Percentiles rank a stretch among this genome's conserved stretches.
Conservation (phyloP, 1,140 invertebrate genomes). For the Apis dorsata region DNA sequence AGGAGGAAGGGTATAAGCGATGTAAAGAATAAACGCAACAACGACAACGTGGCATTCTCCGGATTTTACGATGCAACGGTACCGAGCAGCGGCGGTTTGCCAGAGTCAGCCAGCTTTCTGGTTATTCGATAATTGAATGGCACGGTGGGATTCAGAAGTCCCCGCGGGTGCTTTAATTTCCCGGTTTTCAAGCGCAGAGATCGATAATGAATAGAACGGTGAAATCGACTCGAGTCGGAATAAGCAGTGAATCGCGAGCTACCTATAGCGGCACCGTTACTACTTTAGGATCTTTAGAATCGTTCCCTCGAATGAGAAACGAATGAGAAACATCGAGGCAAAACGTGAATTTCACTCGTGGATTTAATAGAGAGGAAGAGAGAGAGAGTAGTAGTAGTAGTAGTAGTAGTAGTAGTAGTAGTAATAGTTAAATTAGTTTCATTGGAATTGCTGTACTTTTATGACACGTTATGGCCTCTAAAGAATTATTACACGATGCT, state of each 20-base stretch:
- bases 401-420: neutral
- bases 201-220: slow-evolving; percentile 23
- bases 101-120: slow-evolving; percentile 10
- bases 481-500: neutral
- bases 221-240: slow-evolving; percentile 16
- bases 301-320: slow-evolving; percentile 10
- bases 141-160: slow-evolving; percentile 12
- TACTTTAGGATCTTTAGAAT: neutral
- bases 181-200: slow-evolving; percentile 1
- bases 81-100: neutral
- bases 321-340: neutral
- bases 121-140: slow-evolving; percentile 51
- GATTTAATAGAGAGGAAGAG: neutral
- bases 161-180: slow-evolving; percentile 37
- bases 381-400: neutral
- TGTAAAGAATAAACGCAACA: neutral
- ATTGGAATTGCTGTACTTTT: slow-evolving; percentile 8
- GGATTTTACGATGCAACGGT: slow-evolving; percentile 45
- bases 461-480: neutral
- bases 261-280: neutral
- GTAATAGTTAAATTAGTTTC: slow-evolving; percentile 26
- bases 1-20: slow-evolving; percentile 3
- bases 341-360: neutral
- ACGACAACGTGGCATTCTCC: neutral
- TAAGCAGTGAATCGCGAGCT: neutral